Evolutionary conservation across 2,888 invertebrate genomes (phyloP), one percentile per base, ranked within the genome.

Genomic region (Pammene fasciana): DNA sequence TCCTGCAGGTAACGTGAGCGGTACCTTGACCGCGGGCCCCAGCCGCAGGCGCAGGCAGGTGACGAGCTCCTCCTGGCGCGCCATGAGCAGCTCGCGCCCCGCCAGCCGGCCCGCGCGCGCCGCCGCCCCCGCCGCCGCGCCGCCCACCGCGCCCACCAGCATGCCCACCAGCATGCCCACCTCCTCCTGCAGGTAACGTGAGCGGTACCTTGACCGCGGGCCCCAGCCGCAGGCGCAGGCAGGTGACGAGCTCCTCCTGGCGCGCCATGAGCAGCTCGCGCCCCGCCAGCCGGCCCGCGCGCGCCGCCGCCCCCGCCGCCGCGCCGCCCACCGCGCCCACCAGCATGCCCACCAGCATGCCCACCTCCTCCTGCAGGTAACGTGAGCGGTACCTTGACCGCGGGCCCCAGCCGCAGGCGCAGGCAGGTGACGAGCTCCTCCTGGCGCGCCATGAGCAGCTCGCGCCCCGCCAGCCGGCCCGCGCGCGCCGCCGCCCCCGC

Each of bases 21-120:
- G 45, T 52, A 97, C 91, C 82, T 96, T 97, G 67, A 96, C 93
- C n/a, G 97, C 96, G 18, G 96, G 96, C 11, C 97, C 97, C 61
- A 97, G 91, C 83, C 96, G 95, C 62, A 97, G 88, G 66, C 95
- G 94, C 74, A 97, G 90, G 68, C 95, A 88, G 43, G 94, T 93
- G 5, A 95, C 93, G 64, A 97, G 91, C 87, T 97, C 97, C 70
- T 94, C 93, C 88, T 97, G 96, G 36, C 94, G 95, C 70, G 97
- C 88, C 90, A 96, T 94, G 64, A 97, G 88, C 73, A 97, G 94
- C 9, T 97, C 95, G 78, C 95, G 95, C 36, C 98, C n/a, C n/a
- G n/a, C n/a, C n/a, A n/a, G n/a, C n/a, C n/a, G n/a, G n/a, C n/a
- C n/a, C n/a, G n/a, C n/a, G n/a, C n/a, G n/a, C 98, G 96, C 14